phyloP scores from a whole-genome alignment of 2,113 vertebrate genomes.

The Aspiorhynchus laticeps region DNA sequence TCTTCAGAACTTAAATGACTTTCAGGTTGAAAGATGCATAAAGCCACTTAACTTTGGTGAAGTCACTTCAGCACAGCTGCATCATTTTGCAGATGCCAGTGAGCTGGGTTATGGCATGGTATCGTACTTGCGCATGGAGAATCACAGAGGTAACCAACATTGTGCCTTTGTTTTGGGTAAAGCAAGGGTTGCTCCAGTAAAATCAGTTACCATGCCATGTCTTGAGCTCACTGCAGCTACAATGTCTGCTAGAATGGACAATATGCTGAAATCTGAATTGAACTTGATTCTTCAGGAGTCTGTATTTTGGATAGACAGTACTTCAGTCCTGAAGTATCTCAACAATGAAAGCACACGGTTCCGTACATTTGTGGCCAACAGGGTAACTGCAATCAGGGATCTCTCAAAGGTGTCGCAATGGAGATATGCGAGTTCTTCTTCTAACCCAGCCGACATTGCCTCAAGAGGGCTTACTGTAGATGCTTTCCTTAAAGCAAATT shows the following conservation, averaged over 20 bases:
- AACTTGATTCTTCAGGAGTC: constrained; percentile 8
- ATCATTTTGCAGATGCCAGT: constrained; percentile 39
- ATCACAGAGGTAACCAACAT: no score
- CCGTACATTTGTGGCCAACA: constrained; percentile 8
- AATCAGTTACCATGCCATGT: constrained; percentile 1
- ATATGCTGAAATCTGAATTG: constrained; percentile 31
- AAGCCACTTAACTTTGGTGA: constrained; percentile 26
- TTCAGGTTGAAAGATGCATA: not conserved
- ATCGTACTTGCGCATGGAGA: no score
- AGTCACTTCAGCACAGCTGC: not conserved
- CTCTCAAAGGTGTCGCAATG: no score
- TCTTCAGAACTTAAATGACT: not conserved
- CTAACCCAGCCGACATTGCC: no score
- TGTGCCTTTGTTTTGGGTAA: no score
- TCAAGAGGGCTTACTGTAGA: no score
- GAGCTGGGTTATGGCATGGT: no score
- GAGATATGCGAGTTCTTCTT: no score
- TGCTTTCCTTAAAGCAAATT: no score
- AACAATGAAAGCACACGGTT: constrained; percentile 8
- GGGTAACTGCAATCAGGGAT: not conserved
- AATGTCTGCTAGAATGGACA: constrained; percentile 23
- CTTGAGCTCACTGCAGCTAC: constrained; percentile 34
- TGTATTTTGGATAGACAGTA: constrained; percentile 36
- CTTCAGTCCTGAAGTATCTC: constrained; percentile 5
- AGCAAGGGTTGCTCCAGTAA: constrained; percentile 14